Percentiles rank a stretch among this genome's conserved stretches.
These are phyloP conservation scores for Ditula angustiorana DNA, from an alignment of 2,888 invertebrate genomes.

Conservation along the genomic window DNA sequence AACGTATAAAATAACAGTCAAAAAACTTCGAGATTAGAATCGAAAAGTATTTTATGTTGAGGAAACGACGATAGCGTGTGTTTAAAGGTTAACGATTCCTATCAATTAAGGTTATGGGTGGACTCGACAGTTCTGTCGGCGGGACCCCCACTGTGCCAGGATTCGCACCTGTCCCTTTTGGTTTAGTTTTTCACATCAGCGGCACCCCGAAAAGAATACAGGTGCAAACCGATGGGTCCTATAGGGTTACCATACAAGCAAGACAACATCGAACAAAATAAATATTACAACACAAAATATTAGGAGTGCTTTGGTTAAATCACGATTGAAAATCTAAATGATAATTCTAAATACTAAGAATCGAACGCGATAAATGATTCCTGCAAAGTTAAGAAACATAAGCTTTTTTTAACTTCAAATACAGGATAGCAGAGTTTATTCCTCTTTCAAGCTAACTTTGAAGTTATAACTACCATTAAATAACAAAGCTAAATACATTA, in stretches of 20 bases:
- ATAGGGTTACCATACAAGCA: constrained; percentile 53
- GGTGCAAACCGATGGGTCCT: constrained; percentile 63
- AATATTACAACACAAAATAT: no score
- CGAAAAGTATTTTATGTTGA: constrained; percentile 78
- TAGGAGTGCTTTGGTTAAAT: no score
- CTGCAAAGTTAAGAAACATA: not conserved
- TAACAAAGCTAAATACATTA: constrained; percentile 12
- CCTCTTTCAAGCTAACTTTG: not conserved
- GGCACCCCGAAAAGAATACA: constrained; percentile 71
- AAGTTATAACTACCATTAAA: constrained; percentile 11
- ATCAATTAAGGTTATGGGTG: constrained; percentile 84
- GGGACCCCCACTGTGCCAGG: constrained; percentile 77
- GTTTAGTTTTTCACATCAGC: constrained; percentile 73
- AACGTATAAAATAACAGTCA: constrained; percentile 75
- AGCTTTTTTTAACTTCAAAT: not conserved
- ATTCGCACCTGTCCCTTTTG: constrained; percentile 79
- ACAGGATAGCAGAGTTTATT: constrained; percentile 3
- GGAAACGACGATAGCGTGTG: constrained; percentile 76
- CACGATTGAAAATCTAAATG: not conserved
- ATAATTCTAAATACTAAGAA: not conserved
- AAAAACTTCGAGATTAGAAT: constrained; percentile 80
- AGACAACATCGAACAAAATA: no score
- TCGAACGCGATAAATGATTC: not conserved
- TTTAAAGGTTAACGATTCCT: constrained; percentile 84
- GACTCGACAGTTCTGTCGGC: constrained; percentile 67